Base-by-base conservation (phyloP, 2,888 invertebrate genomes). In the Lasioglossum figueresi region DNA sequence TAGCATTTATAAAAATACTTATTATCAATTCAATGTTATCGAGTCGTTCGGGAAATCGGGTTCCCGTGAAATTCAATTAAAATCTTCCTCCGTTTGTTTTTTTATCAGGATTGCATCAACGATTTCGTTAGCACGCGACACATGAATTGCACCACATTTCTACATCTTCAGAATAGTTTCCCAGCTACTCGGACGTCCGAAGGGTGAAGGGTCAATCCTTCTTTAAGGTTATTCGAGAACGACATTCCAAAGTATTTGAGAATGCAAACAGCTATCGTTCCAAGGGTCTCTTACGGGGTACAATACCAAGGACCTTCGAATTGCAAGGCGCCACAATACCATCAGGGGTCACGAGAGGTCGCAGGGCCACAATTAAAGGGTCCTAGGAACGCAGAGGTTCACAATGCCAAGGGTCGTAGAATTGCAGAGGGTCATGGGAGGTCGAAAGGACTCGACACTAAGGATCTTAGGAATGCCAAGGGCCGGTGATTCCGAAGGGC, bases 351-450 rank as follows among this genome's bases (percentile, higher is more conserved):
- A 27, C 14, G 31, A 2, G 16, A 63, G 31, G 31, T 31, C 63
- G 27, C 27, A 63, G 63, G 63, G 31, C 63, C 63, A 63, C 12
- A 63, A 63, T 63, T 63, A 31, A 63, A 63, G 31, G 63, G 63
- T 63, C 63, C 27, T 63, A 63, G 31, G 27, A 63, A 63, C 63
- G n/a, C 45, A 59, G 72, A 27, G 40, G 52, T 27, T 40, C 14
- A 48, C 23, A 4, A 23, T 31, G 63, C 31, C 63, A 16, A 27
- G 63, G 63, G 63, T 31, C 63, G 63, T 63, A 63, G 63, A 31
- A 63, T 63, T 2, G 63, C 63, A 31, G 31, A 27, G 63, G 63
- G 63, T 52, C 52, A 52, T 4, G 23, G 8, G 16, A 63, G 63
- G 63, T 16, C 31, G 63, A 16, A 63, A 63, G 5, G 31, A 31